Evolutionary conservation across 2,113 vertebrate species (phyloP).

Genomic region (Euleptes europaea): DNA sequence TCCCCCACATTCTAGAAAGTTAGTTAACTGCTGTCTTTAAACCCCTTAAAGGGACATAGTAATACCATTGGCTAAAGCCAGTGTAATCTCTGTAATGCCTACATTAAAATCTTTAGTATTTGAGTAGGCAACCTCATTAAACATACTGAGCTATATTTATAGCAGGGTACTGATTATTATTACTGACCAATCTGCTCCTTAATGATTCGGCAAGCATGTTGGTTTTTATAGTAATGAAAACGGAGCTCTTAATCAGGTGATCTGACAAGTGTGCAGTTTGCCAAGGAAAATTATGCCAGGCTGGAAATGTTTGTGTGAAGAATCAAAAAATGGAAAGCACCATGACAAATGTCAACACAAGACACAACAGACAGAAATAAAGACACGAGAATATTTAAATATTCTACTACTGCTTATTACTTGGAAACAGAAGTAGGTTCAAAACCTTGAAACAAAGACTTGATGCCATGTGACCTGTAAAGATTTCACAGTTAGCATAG

Average conservation of each 20-base stretch:
- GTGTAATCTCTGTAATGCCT: slow-evolving; percentile 38
- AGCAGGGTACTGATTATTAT: slow-evolving; percentile 65
- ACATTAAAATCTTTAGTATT: slow-evolving; percentile 53
- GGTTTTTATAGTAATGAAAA: slow-evolving; percentile 58
- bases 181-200: slow-evolving; percentile 53
- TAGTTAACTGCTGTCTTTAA: slow-evolving; percentile 57
- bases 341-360: slow-evolving; percentile 31
- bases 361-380: slow-evolving; percentile 22
- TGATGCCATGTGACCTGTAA: background rate
- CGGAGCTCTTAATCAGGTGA: slow-evolving; percentile 67
- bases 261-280: slow-evolving; percentile 67
- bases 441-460: background rate
- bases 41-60: slow-evolving; percentile 54
- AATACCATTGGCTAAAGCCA: slow-evolving; percentile 28
- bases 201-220: slow-evolving; percentile 38
- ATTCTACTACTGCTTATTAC: background rate
- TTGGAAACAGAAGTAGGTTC: background rate
- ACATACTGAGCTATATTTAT: slow-evolving; percentile 45
- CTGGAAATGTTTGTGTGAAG: slow-evolving; percentile 53
- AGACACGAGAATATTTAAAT: slow-evolving; percentile 2
- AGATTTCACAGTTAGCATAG: background rate
- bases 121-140: slow-evolving; percentile 52
- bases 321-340: slow-evolving; percentile 51
- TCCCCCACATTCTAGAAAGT: background rate
- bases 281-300: slow-evolving; percentile 64